Evolutionary conservation across 2,888 invertebrate genomes (phyloP).

Genomic region (Hyposoter didymator): DNA sequence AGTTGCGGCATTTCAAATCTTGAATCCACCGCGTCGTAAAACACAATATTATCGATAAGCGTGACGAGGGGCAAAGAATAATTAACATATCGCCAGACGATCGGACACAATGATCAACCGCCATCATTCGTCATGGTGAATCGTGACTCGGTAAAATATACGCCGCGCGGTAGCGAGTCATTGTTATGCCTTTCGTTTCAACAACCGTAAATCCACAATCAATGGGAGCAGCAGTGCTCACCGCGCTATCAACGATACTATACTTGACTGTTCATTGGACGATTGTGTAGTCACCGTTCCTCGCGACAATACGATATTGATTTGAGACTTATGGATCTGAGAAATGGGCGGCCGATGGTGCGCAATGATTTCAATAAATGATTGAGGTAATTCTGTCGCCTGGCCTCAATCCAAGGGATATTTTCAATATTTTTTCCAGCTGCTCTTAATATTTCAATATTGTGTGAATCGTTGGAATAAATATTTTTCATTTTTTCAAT

Average conservation of each 20-base stretch:
- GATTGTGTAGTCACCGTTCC: not conserved
- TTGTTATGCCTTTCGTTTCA: no score
- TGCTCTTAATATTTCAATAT: no score
- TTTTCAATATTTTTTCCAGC: no score
- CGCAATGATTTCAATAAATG: not conserved
- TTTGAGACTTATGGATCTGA: not conserved
- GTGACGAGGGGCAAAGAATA: slow-evolving; percentile 24
- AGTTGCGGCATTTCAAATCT: not conserved
- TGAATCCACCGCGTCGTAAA: slow-evolving; percentile 36
- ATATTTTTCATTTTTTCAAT: no score
- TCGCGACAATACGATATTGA: not conserved
- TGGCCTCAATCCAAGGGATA: no score
- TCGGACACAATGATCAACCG: slow-evolving; percentile 24
- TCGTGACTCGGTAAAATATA: slow-evolving; percentile 35
- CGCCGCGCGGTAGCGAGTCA: slow-evolving; percentile 2
- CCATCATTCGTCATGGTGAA: slow-evolving; percentile 50
- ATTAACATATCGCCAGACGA: slow-evolving; percentile 32
- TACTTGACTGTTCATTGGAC: not conserved
- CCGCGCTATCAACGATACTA: no score
- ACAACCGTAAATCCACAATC: no score
- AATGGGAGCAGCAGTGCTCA: no score
- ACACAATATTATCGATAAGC: slow-evolving; percentile 23
- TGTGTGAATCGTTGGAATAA: no score
- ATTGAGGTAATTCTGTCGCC: no score
- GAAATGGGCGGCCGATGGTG: not conserved